Base-by-base conservation (phyloP, 1,140 invertebrate species). In the Rhopalosiphum maidis region DNA sequence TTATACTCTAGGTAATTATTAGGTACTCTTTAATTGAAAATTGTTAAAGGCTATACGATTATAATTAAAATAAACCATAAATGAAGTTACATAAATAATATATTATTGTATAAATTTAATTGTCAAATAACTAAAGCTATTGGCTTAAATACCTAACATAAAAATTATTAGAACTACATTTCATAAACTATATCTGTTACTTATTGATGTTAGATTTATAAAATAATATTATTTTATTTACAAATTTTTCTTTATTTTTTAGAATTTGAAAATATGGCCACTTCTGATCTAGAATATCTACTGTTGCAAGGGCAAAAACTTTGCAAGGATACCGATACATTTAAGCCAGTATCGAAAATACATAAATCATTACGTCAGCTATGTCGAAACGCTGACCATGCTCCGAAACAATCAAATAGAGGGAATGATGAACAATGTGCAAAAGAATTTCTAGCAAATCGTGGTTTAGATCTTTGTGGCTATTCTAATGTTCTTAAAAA, bases 321-420 rank as follows among this genome's bases (percentile, higher is more conserved):
- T 21, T 93, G 91, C 41, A 93, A 93, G 35, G 91, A 93, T n/a
- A 93, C 22, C n/a, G 77, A 54, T 11, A 85, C 21, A 41, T 54
- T 83, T 25, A 93, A 93, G 35, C 91, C 82, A 30, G 91, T 93
- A 43, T 93, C 91, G n/a, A 93, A 93, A 93, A 93, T 93, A 85
- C 91, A 93, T 54, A 93, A 93, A 83, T 93, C 91, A 21, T 93
- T 93, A 35, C 91, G 91, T 55, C 91, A 93, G 18, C 9, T 93
- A 25, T 93, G 91, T 7, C 48, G 82, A n/a, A 93, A 93, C n/a
- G 91, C 91, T 18, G 82, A 93, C 55, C 23, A 48, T 60, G n/a
- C 91, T 6, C 30, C 77, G n/a, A 86, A 93, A 41, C 82, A 83
- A 11, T 51, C 11, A 7, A 30, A n/a, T 46, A 37, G 9, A 18